Percentiles rank a stretch among this genome's conserved stretches.
Evolutionary conservation across 2,888 invertebrate genomes (phyloP).

Genomic region (Agrotis ipsilon): DNA sequence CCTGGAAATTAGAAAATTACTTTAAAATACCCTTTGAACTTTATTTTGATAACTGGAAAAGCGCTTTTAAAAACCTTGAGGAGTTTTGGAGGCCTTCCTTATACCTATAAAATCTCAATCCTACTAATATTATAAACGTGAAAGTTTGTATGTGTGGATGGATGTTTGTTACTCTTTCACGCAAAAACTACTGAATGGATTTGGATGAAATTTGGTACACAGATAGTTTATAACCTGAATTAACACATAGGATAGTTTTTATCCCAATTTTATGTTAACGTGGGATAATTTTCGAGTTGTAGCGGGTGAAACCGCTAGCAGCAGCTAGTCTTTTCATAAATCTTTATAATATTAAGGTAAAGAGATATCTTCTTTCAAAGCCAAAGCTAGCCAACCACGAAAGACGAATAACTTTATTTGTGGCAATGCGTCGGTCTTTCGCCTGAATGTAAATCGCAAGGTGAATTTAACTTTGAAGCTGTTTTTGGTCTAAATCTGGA

Average conservation of each 20-base stretch:
- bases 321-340: not conserved
- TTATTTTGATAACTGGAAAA: slow-evolving; percentile 4
- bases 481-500: slow-evolving; percentile 57
- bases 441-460: slow-evolving; percentile 30
- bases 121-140: too few species aligned
- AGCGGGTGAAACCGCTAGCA: too few species aligned
- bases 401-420: slow-evolving; percentile 21
- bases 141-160: too few species aligned
- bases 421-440: slow-evolving; percentile 4
- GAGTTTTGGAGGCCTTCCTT: not conserved
- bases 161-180: too few species aligned
- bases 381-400: not conserved
- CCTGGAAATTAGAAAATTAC: not conserved
- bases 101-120: not conserved
- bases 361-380: not conserved
- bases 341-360: not conserved
- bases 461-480: slow-evolving; percentile 47
- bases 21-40: not conserved
- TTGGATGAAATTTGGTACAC: too few species aligned
- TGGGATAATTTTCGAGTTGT: too few species aligned
- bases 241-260: too few species aligned
- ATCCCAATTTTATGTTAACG: too few species aligned
- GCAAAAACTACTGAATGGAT: too few species aligned
- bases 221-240: too few species aligned
- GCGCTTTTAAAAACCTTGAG: not conserved